Evolutionary conservation across 2,113 vertebrate genomes (phyloP).

Genomic region (Corythornis cristatus): DNA sequence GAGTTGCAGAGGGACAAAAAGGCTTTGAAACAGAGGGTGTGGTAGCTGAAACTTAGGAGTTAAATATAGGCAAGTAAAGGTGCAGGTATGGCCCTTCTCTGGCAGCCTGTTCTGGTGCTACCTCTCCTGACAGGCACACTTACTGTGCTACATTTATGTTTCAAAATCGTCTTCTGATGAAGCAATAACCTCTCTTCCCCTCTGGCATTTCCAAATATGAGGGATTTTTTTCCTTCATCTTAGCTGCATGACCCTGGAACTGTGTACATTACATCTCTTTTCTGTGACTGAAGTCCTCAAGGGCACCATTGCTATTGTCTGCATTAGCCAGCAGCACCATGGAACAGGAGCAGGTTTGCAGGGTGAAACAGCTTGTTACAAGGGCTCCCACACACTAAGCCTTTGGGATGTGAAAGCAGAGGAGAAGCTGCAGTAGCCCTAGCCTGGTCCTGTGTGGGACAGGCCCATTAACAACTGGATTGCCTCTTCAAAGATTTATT

Average conservation of each 20-base stretch:
- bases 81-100: background rate
- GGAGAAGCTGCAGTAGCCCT: background rate
- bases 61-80: background rate
- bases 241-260: background rate
- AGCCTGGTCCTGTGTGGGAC: background rate
- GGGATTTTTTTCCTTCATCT: background rate
- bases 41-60: background rate
- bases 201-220: conserved; percentile 12
- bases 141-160: background rate
- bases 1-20: background rate
- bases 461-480: background rate
- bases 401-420: background rate
- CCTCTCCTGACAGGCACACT: background rate
- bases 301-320: background rate
- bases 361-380: background rate
- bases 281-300: background rate
- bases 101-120: background rate
- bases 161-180: conserved; percentile 15
- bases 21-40: background rate
- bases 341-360: background rate
- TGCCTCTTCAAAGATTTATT: background rate
- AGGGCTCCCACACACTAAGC: background rate
- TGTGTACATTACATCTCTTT: background rate
- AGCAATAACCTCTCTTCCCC: background rate
- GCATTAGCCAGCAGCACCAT: background rate